These are phyloP conservation scores for Myotis lucifugus DNA, from an alignment of 2,113 vertebrate species.

Conservation along the genomic window DNA sequence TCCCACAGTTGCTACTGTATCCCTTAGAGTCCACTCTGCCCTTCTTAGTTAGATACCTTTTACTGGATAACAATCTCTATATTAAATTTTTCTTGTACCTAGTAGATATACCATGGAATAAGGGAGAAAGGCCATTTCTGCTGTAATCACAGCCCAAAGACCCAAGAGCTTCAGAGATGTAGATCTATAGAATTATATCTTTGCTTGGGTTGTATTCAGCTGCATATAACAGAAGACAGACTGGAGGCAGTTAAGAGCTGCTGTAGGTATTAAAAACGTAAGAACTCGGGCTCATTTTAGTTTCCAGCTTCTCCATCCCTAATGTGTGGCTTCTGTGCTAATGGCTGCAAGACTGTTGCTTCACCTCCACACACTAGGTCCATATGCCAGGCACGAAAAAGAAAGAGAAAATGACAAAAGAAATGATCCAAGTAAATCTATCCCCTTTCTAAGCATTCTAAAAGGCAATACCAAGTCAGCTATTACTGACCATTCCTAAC, in stretches of 20 bases:
- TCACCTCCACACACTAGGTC: not conserved
- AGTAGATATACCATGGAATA: not conserved
- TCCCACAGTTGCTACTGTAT: not conserved
- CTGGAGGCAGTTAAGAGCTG: not conserved
- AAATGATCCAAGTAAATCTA: not conserved
- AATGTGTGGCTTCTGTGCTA: not conserved
- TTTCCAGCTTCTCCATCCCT: not conserved
- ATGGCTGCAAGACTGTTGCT: not conserved
- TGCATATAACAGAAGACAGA: not conserved
- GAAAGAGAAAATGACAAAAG: not conserved
- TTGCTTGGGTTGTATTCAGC: not conserved
- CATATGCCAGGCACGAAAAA: not conserved
- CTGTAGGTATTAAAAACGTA: not conserved
- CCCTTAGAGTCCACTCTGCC: not conserved
- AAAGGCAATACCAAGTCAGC: not conserved
- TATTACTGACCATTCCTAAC: not conserved
- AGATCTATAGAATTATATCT: not conserved
- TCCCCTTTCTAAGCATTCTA: not conserved
- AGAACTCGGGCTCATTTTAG: not conserved
- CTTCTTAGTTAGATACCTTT: not conserved
- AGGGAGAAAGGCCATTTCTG: not conserved
- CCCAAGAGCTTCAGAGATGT: constrained; percentile 4
- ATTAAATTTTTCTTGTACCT: not conserved
- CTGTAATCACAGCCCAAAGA: constrained; percentile 22
- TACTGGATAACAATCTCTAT: not conserved